Conservation (phyloP, 2,113 vertebrate genomes). For the Cacatua alba region DNA sequence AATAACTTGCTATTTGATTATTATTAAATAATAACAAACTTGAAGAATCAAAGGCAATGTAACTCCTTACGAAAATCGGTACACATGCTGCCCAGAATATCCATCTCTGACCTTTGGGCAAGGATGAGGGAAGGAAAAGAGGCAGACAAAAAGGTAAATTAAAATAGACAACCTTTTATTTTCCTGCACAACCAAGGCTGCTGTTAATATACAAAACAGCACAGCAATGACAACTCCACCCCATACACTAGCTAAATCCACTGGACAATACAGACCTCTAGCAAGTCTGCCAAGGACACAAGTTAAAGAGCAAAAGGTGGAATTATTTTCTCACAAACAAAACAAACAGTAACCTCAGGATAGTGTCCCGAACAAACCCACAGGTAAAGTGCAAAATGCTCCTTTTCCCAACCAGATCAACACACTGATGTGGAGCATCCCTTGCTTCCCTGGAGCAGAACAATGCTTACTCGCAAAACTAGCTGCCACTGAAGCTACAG, state of each 20-base stretch:
- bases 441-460: fast-evolving
- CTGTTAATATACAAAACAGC: not conserved
- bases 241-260: not conserved
- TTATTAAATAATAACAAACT: not conserved
- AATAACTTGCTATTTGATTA: not conserved
- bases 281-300: not conserved
- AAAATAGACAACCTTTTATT: not conserved
- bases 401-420: not conserved
- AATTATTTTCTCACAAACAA: not conserved
- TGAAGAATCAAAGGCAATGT: not conserved
- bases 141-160: not conserved
- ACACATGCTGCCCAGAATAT: not conserved
- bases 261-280: not conserved
- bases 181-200: not conserved
- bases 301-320: not conserved
- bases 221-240: not conserved
- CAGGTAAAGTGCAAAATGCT: fast-evolving
- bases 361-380: not conserved
- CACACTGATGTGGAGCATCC: not conserved
- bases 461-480: not conserved
- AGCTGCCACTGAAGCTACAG: not conserved
- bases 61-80: not conserved
- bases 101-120: not conserved
- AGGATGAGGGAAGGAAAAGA: not conserved
- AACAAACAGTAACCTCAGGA: not conserved